Conservation (phyloP, 2,888 invertebrate species). For the Amaurobius ferox region DNA sequence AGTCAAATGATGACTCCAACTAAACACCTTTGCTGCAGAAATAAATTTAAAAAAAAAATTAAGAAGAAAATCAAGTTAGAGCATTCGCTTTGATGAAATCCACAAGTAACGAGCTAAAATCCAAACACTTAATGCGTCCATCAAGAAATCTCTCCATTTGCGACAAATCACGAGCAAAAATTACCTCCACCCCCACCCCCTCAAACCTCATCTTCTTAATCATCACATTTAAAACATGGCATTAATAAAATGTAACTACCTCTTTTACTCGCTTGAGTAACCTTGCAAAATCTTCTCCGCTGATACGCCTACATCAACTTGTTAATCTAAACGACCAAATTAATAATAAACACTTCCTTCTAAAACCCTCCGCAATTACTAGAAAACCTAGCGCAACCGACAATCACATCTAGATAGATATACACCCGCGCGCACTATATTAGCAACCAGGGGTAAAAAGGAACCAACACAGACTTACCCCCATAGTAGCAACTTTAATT, state of each 20-base stretch:
- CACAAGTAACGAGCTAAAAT: neutral
- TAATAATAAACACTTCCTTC: constrained; percentile 63
- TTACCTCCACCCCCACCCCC: constrained; percentile 17
- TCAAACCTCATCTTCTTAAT: constrained; percentile 28
- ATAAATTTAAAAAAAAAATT: too few relatives aligned
- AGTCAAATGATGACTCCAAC: too few relatives aligned
- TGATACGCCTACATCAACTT: constrained; percentile 22
- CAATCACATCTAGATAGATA: constrained; percentile 16
- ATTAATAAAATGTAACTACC: constrained; percentile 50
- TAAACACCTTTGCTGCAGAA: too few relatives aligned
- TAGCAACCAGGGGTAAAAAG: constrained; percentile 51
- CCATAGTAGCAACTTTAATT: constrained; percentile 52
- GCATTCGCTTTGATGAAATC: neutral
- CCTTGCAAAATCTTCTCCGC: constrained; percentile 6
- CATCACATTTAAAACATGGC: constrained; percentile 28
- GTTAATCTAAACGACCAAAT: constrained; percentile 66
- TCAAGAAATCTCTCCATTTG: neutral
- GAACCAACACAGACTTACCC: neutral
- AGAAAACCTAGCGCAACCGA: constrained; percentile 50
- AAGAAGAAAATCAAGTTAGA: too few relatives aligned
- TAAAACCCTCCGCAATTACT: constrained; percentile 60
- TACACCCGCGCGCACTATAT: constrained; percentile 29
- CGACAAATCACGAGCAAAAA: constrained; percentile 3
- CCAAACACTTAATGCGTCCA: neutral
- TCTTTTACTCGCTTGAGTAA: neutral